Percentiles rank a stretch among this genome's conserved stretches.
Evolutionary conservation across 2,888 invertebrate genomes (phyloP).

Genomic region (Tachina grossa): DNA sequence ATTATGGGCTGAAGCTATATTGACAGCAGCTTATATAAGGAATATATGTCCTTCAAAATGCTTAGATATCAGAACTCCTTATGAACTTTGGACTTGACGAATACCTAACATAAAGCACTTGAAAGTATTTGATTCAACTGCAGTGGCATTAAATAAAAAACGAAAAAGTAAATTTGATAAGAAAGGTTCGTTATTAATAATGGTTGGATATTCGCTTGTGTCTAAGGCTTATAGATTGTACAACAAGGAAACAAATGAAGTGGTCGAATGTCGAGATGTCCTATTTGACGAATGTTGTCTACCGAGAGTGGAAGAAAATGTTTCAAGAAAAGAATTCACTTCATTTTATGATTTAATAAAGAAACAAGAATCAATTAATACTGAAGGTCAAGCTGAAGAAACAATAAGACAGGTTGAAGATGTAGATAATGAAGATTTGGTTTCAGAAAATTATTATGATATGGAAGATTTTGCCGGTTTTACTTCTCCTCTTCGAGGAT

Average conservation of each 20-base stretch:
- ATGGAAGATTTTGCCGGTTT: background rate
- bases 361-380: background rate
- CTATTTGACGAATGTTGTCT: background rate
- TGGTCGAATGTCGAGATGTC: background rate
- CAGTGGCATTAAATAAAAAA: slow-evolving; percentile 38
- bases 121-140: no score
- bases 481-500: slow-evolving; percentile 1
- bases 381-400: background rate
- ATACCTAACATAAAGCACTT: no score
- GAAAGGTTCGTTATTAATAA: background rate
- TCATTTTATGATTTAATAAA: background rate
- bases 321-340: background rate
- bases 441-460: slow-evolving; percentile 2
- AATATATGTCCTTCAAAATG: slow-evolving; percentile 65
- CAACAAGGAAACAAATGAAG: background rate
- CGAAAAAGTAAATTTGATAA: slow-evolving; percentile 45
- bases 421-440: background rate
- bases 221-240: background rate
- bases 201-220: slow-evolving; percentile 6
- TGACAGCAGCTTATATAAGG: slow-evolving; percentile 67
- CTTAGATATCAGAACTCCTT: slow-evolving; percentile 59
- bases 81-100: no score
- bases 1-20: slow-evolving; percentile 72
- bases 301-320: background rate
- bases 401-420: background rate